Evolutionary conservation across 1,140 invertebrate genomes (phyloP), one percentile per base, ranked within the genome.

Genomic region (Forficula auricularia): DNA sequence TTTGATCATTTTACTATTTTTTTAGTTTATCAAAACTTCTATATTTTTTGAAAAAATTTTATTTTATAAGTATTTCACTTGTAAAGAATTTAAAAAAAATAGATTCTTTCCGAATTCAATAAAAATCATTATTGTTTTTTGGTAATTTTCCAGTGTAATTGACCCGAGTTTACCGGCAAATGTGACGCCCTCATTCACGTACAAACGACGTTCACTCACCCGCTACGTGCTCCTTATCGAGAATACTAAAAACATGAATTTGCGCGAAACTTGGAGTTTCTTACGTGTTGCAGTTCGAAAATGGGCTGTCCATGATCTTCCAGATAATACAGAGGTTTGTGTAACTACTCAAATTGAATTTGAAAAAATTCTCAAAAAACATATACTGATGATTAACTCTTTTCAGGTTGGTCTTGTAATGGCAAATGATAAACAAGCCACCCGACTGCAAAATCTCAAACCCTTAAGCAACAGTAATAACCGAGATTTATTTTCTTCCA

Each of bases 261-360:
- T 64, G 12, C 58, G 68, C 53, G 71, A 74, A 54, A 67, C 68
- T 19, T 74, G 71, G 70, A 66, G 59, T 45, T 73, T 69, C 53
- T 53, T 74, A 32, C 55, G 70, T 36, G 58, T 61, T 22, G 70
- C 70, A 3, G 61, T 72, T 43, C 57, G 70, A 30, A 70, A 72
- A 49, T 67, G 71, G 58, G 64, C 66, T 13, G 57, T 66, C 16
- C 62, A 66, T 38, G 66, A 70, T 51, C 49, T 72, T 3, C 63
- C 64, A 0, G 52, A 56, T 14, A 62, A 62, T 46, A 62, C 62
- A 2, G 67, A 70, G 57, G 54, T 69, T 0, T 65, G 63, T 16
- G 20, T 47, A 16, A 27, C 4, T 6, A 4, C 4, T 27, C 22
- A 27, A 27, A 48, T 27, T 38, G 45, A 14, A 43, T 47, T 13